Base-by-base conservation (phyloP, 2,888 invertebrate genomes). In the Rhabditoides inermis region DNA sequence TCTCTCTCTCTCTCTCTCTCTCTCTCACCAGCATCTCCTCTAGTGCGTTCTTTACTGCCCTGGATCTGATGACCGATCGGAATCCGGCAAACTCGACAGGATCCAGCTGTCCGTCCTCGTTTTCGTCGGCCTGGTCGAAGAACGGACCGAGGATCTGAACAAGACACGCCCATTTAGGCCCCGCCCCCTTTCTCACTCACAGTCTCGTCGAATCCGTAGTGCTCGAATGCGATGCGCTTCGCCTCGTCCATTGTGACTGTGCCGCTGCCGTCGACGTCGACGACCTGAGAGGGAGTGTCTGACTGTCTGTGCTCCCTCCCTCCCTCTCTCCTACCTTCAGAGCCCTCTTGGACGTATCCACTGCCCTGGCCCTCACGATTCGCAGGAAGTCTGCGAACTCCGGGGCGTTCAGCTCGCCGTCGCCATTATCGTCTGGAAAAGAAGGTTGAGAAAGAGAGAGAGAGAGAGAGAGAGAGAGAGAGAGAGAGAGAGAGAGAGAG, bases 61-160 rank as follows among this genome's bases (percentile, higher is more conserved):
- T 41, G 7, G 55, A 51, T 6, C 66, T 53, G 27, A 66, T 66
- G 10, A 66, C 66, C 1, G 68, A 65, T 32, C 73, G 56, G 57
- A 73, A 73, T 7, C 73, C 73, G 42, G 73, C 73, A 49, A 73
- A 73, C 45, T 74, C 73, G 7, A 73, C 72, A 15, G 65, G 55
- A 51, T 74, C 70, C 61, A 73, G 53, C 39, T 72, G 65, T 5
- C 68, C 68, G 53, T 73, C 70, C 44, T 73, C 73, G 49, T 73
- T 71, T 49, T 73, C 73, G 48, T 73, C 73, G 20, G 73, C 73
- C 50, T 73, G 73, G 2, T 65, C 73, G 45, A 73, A 73, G 60
- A 74, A 73, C 25, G 73, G 73, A 26, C 63, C 63, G 32, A 73
- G 57, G 3, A 60, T 51, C 40, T 56, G 44, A 27, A 48, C 35